Base-by-base conservation (phyloP, 1,140 invertebrate species). In the Bombus terrestris region DNA sequence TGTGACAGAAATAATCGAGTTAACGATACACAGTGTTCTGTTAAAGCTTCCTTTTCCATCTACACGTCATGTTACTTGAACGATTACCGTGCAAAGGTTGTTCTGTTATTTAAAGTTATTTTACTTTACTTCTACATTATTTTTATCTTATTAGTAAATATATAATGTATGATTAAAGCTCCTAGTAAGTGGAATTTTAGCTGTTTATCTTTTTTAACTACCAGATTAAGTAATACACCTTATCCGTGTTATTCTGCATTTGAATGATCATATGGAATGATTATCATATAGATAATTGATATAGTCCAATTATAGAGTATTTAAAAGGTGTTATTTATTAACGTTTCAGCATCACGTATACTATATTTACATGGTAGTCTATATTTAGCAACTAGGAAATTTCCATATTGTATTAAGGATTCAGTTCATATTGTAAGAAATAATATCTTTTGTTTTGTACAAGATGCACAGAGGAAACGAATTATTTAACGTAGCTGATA, bases 401-500 rank as follows among this genome's bases (percentile, higher is more conserved):
- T 59, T 41, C 12, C 15, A 41, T 41, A n/a, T 10, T 15, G 4
- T 76, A 39, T 77, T 41, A 62, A 25, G 3, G 10, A 77, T 77
- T 3, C 32, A 37, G 28, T 2, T 53, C 6, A 15, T 22, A 35
- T 1, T 12, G 5, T 18, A 32, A 8, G 62, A 35, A 57, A 82
- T 32, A 47, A 32, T 81, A 72, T 10, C 1, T 39, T 68, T 53
- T 53, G 18, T 1, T 75, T 53, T 28, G 18, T 53, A 35, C 32
- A 25, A 53, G 5, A 35, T 53, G 8, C 13, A n/a, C 43, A 41
- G 35, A 81, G 37, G 39, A 74, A 47, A 62, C 47, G 43, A 75
- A 71, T 77, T 77, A 82, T 57, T 82, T 86, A 78, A 79, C 43
- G 4, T 15, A 32, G 18, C 4, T 12, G 5, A 18, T 47, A 75